These are phyloP conservation scores for Sphaerophoria rueppellii DNA, from an alignment of 2,888 invertebrate species.

Conservation along the genomic window DNA sequence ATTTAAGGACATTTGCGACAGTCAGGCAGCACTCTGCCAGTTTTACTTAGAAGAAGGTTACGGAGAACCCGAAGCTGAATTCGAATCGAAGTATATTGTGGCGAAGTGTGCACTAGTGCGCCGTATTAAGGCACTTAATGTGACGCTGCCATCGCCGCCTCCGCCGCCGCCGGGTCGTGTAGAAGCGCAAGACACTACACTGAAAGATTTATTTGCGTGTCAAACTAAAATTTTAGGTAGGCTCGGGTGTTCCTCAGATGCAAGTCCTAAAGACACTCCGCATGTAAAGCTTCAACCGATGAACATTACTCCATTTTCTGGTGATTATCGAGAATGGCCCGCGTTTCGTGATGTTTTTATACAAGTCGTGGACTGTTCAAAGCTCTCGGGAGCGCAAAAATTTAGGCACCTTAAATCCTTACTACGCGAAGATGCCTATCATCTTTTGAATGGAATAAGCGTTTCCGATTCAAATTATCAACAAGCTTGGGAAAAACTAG, in stretches of 20 bases:
- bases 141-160: no score
- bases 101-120: not conserved
- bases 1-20: constrained; percentile 12
- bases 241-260: not conserved
- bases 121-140: not conserved
- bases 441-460: not conserved
- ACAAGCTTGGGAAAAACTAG: not conserved
- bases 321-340: constrained; percentile 11
- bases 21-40: constrained; percentile 9
- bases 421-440: no score
- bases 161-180: not conserved
- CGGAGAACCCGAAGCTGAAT: constrained; percentile 3
- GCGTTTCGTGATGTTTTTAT: not conserved
- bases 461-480: not conserved
- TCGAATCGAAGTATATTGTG: constrained; percentile 16
- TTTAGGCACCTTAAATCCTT: no score
- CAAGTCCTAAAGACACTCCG: not conserved
- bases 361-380: no score
- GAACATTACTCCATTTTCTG: constrained; percentile 10
- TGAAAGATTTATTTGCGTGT: not conserved
- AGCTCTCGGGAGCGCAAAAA: no score
- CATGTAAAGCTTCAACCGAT: not conserved
- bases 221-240: not conserved
- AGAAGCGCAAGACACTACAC: not conserved
- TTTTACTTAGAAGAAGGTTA: not conserved